Evolutionary conservation across 2,797 vertebrate species (phyloP).

Genomic region (Myotis vivesi): DNA sequence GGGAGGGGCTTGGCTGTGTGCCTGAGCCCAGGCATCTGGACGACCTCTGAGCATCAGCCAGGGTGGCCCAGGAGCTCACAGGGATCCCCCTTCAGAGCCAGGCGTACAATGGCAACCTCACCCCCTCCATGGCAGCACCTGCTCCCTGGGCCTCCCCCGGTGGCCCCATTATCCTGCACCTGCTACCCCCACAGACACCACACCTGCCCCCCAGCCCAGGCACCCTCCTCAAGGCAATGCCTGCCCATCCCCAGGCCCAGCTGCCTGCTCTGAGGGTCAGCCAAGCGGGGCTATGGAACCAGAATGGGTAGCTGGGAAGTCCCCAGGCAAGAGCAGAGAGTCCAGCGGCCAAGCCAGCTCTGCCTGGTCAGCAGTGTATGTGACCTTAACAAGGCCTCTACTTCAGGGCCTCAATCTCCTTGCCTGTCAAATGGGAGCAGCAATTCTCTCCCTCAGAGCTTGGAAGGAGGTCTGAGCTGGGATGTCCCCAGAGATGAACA

Average conservation of each 20-base stretch:
- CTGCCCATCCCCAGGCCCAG: constrained; percentile 44
- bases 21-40: constrained; percentile 83
- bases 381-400: neutral
- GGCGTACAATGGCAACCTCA: neutral
- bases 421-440: constrained; percentile 13
- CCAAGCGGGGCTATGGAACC: neutral
- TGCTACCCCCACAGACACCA: constrained; percentile 7
- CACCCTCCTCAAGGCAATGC: neutral
- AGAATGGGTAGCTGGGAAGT: neutral
- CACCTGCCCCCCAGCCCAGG: constrained; percentile 26
- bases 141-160: constrained; percentile 49
- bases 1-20: constrained; percentile 85
- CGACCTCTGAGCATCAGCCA: constrained; percentile 79
- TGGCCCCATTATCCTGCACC: constrained; percentile 27
- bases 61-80: constrained; percentile 52
- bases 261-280: constrained; percentile 46
- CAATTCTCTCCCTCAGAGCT: neutral
- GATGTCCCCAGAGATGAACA: neutral
- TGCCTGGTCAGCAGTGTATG: neutral
- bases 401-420: constrained; percentile 6
- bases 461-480: neutral
- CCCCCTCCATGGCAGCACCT: constrained; percentile 57
- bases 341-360: neutral
- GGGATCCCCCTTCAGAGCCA: constrained; percentile 5
- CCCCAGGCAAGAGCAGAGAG: neutral